Conservation (phyloP, 2,888 invertebrate species). For the Philopedon plagiatum region DNA sequence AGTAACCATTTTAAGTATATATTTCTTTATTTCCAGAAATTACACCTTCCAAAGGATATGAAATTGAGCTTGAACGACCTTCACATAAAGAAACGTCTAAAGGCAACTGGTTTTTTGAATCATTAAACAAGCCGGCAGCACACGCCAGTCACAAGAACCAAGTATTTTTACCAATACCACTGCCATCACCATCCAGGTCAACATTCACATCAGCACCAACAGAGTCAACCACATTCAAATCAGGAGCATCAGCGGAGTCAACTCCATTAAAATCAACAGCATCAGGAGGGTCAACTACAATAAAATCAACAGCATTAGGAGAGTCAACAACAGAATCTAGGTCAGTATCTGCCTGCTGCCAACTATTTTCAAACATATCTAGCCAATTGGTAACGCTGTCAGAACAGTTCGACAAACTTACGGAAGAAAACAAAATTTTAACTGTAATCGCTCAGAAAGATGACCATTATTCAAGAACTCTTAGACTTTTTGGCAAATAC, state of each 20-base stretch:
- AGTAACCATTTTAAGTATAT: no score
- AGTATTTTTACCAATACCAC: no score
- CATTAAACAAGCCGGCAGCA: not conserved
- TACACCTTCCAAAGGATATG: no score
- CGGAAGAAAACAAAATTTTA: conserved; percentile 31
- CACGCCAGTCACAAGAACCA: no score
- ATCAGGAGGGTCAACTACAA: not conserved
- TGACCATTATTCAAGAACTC: not conserved
- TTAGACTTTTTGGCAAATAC: conserved; percentile 32
- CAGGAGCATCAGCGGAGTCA: not conserved
- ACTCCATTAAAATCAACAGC: no score
- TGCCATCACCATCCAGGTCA: no score
- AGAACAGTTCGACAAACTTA: conserved; percentile 10
- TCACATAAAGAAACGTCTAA: not conserved
- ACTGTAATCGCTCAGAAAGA: conserved; percentile 19
- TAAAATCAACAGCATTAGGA: not conserved
- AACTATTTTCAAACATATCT: conserved; percentile 15
- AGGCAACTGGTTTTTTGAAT: not conserved
- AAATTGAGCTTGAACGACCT: not conserved
- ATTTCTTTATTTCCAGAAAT: conserved; percentile 5
- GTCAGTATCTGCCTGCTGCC: conserved; percentile 24
- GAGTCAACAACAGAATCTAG: not conserved
- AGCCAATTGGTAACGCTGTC: not conserved
- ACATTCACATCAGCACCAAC: not conserved
- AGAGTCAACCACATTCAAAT: not conserved